A percentile compares a stretch with the other conserved stretches of the same genome.
Conservation (phyloP, 2,797 vertebrate genomes). For the Chloroceryle inda region DNA sequence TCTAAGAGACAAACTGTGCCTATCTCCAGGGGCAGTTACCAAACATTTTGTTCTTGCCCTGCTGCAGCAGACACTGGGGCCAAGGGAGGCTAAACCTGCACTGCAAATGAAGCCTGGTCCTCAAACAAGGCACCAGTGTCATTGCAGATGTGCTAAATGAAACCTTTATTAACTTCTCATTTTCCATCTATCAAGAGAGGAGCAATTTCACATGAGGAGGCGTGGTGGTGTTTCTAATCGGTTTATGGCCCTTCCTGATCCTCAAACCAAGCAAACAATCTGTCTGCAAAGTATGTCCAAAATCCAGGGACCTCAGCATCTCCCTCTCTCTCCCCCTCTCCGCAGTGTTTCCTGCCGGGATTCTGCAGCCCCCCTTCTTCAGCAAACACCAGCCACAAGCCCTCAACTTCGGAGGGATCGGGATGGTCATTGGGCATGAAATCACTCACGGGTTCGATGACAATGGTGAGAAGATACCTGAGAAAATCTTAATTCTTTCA, state of each 20-base stretch:
- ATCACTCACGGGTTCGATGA: constrained; percentile 98
- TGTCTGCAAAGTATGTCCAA: background rate
- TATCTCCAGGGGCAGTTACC: background rate
- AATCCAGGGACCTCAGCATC: background rate
- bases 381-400: constrained; percentile 95
- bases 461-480: constrained; percentile 81
- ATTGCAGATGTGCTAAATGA: constrained; percentile 26
- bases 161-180: constrained; percentile 17
- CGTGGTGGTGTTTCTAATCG: background rate
- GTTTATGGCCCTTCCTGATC: background rate
- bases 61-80: background rate
- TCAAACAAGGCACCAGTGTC: background rate
- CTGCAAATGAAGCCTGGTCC: background rate
- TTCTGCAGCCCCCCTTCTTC: constrained; percentile 97
- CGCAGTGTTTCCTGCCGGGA: constrained; percentile 95
- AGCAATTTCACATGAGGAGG: background rate
- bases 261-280: background rate
- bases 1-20: background rate
- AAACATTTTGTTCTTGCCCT: background rate
- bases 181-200: background rate
- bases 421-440: constrained; percentile 98
- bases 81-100: background rate
- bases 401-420: constrained; percentile 96
- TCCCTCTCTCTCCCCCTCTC: background rate
- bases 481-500: background rate